Evolutionary conservation across 92 coral and sea anemone genomes (phyloP), one percentile per base, ranked within the genome.

Genomic region (Micromussa lordhowensis): DNA sequence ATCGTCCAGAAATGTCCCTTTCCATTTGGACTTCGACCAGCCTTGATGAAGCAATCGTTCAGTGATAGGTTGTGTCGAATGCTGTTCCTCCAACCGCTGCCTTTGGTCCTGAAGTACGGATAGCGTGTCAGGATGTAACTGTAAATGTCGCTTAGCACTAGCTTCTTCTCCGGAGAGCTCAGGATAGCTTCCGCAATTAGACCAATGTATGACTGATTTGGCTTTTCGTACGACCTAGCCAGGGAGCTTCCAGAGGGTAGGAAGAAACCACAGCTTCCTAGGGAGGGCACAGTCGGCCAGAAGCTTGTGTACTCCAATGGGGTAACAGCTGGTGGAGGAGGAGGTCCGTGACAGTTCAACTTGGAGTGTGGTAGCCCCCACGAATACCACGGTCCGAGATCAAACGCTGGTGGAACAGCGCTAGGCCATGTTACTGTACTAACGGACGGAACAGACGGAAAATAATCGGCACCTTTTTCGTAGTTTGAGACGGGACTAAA

Each of bases 41-140:
- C 93, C 77, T 96, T 96, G 68, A 96, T 80, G 89, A 96, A 96
- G 82, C 99, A 96, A 82, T 96, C 99, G 82, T 96, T 96, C 14
- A 96, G 96, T 1, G 98, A 95, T 1, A 96, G 91, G 57, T 96
- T 96, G 68, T 96, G 99, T 13, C 99, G 93, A 71, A 96, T 96
- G 85, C 99, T 96, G 92, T 96, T 96, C 80, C 97, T 92, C 99
- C 99, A 96, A n/a, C 99, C 99, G 21, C 96, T 96, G 18, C 99
- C 99, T 79, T 96, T 96, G 87, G 94, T 96, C 84, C 95, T 93
- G 90, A 96, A 96, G 91, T 96, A 96, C 3, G 99, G 96, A 71
- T 95, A 96, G 71, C 94, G 96, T 4, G 94, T 93, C 84, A 95
- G 94, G 72, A 96, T 96, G 73, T 86, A 89, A 64, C 93, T 94